These are phyloP conservation scores for Ypsolopha sequella DNA, from an alignment of 2,888 invertebrate genomes.

Conservation along the genomic window DNA sequence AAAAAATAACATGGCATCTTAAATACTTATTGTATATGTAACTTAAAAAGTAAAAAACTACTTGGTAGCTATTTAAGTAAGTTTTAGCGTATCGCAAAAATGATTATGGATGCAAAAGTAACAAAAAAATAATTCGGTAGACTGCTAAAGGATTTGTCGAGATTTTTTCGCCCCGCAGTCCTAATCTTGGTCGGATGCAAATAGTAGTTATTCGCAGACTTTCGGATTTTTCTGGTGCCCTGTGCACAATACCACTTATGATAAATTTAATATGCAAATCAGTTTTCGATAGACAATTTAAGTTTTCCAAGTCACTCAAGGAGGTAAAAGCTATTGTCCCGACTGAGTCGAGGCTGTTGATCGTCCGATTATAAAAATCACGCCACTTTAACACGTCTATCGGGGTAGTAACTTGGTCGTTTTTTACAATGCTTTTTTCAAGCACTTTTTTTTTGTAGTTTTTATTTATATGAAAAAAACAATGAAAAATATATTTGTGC, in stretches of 20 bases:
- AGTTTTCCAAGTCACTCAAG: too few relatives aligned
- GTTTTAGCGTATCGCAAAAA: constrained; percentile 40
- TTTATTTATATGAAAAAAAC: too few relatives aligned
- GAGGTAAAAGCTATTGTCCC: too few relatives aligned
- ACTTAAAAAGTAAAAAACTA: constrained; percentile 45
- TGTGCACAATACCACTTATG: too few relatives aligned
- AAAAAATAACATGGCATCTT: constrained; percentile 45
- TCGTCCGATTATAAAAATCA: too few relatives aligned
- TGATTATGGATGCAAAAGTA: constrained; percentile 28
- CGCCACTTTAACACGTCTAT: too few relatives aligned
- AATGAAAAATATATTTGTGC: background rate
- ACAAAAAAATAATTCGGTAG: constrained; percentile 29
- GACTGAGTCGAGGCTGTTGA: too few relatives aligned
- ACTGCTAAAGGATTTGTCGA: constrained; percentile 23
- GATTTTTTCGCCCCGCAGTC: constrained; percentile 20
- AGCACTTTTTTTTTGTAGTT: too few relatives aligned
- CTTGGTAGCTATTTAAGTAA: constrained; percentile 60
- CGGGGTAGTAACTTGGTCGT: too few relatives aligned
- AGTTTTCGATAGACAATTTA: too few relatives aligned
- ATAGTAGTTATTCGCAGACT: background rate
- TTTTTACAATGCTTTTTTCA: too few relatives aligned
- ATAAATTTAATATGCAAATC: too few relatives aligned
- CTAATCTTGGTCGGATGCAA: constrained; percentile 21
- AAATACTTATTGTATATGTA: constrained; percentile 50
- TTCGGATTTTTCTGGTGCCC: background rate